These are phyloP conservation scores for Cremastinae sp. DNA, from an alignment of 2,888 invertebrate genomes.

Conservation along the genomic window DNA sequence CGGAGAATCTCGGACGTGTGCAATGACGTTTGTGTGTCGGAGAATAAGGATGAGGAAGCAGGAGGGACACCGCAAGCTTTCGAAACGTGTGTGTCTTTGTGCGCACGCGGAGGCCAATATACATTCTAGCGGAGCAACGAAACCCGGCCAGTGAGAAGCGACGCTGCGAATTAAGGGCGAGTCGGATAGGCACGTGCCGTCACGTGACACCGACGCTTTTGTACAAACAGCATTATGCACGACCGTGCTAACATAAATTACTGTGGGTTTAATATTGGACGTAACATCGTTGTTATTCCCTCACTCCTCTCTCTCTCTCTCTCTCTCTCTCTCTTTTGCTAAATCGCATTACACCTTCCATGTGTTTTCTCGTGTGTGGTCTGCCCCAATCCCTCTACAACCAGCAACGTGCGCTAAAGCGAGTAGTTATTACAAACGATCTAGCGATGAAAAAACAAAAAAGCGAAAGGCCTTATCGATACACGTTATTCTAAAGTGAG, in stretches of 20 bases:
- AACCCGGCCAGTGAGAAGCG: constrained; percentile 61
- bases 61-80: constrained; percentile 47
- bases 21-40: constrained; percentile 5
- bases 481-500: neutral
- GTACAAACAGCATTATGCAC: constrained; percentile 80
- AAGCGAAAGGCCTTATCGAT: neutral
- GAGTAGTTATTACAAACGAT: too few relatives aligned
- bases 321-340: too few relatives aligned
- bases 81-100: constrained; percentile 27
- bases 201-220: constrained; percentile 77
- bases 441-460: too few relatives aligned
- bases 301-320: constrained; percentile 46
- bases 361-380: constrained; percentile 1
- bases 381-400: too few relatives aligned
- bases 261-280: constrained; percentile 78
- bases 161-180: constrained; percentile 71
- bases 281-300: constrained; percentile 66
- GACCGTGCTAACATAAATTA: constrained; percentile 80
- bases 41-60: constrained; percentile 2
- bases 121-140: constrained; percentile 30
- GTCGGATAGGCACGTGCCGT: constrained; percentile 73
- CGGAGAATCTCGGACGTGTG: constrained; percentile 9
- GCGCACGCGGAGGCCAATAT: constrained; percentile 13
- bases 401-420: too few relatives aligned
- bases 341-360: too few relatives aligned